A percentile compares a stretch with the other conserved stretches of the same genome.
These are phyloP conservation scores for Melanotaenia nigrans DNA, from an alignment of 2,797 vertebrate genomes.

Conservation along the genomic window DNA sequence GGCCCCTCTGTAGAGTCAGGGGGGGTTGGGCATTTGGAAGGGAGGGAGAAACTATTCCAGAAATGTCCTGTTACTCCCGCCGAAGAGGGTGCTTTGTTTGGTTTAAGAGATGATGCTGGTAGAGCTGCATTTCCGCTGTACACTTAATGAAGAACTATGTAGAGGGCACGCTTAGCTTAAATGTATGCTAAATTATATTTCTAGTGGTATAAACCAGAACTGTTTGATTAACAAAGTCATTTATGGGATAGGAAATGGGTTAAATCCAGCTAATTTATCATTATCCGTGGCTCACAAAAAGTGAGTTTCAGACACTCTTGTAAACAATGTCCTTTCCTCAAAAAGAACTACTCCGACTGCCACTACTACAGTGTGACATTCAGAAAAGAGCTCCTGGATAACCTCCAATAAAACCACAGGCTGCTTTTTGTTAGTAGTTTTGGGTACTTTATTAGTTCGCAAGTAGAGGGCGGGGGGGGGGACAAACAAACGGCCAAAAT, in stretches of 20 bases:
- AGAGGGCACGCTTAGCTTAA: background rate
- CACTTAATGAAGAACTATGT: background rate
- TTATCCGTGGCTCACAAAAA: background rate
- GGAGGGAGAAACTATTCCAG: conserved; percentile 80
- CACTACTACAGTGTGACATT: conserved; percentile 41
- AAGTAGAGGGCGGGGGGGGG: background rate
- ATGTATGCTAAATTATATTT: background rate
- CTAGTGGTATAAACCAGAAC: background rate
- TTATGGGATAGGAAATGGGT: background rate
- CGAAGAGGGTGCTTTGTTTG: conserved; percentile 73
- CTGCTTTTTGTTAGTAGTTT: conserved; percentile 57
- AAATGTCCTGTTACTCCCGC: conserved; percentile 75
- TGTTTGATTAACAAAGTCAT: background rate
- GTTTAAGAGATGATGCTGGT: conserved; percentile 51
- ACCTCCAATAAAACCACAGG: conserved; percentile 57
- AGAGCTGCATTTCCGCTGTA: conserved; percentile 53
- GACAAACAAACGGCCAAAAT: conserved; percentile 4
- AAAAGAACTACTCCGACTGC: conserved; percentile 18
- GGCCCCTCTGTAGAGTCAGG: conserved; percentile 67
- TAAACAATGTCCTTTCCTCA: background rate
- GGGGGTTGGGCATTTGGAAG: conserved; percentile 48
- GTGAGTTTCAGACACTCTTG: background rate
- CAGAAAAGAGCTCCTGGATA: conserved; percentile 46
- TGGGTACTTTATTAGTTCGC: conserved; percentile 29
- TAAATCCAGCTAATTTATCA: background rate